These are phyloP conservation scores for Propithecus coquereli DNA, from an alignment of 2,113 vertebrate genomes.

Conservation along the genomic window DNA sequence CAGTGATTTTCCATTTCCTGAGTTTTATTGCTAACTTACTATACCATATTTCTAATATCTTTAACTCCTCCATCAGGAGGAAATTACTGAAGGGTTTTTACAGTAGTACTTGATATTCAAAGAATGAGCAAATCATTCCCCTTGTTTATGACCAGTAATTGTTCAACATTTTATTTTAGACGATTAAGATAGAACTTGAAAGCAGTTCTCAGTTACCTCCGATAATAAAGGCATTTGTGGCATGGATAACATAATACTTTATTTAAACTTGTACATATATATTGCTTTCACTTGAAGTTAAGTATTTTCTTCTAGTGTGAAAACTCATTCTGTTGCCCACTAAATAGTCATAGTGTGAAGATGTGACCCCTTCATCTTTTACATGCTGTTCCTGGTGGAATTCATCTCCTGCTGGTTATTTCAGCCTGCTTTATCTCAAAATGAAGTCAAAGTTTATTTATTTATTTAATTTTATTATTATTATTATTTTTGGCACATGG, in stretches of 20 bases:
- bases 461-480: too few species aligned
- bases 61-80: background rate
- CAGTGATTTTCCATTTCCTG: background rate
- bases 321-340: background rate
- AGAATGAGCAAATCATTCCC: background rate
- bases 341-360: background rate
- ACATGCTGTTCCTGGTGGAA: background rate
- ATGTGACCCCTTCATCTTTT: background rate
- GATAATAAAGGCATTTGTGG: background rate
- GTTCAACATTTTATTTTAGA: conserved; percentile 11
- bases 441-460: background rate
- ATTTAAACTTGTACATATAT: background rate
- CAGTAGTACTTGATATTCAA: background rate
- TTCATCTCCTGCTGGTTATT: background rate
- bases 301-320: background rate
- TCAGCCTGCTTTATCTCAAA: background rate
- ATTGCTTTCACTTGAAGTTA: background rate
- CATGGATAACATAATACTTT: background rate
- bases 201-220: background rate
- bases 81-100: background rate
- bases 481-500: too few species aligned
- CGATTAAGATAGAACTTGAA: background rate
- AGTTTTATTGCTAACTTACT: background rate
- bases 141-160: background rate
- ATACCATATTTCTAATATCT: background rate